A percentile compares a stretch with the other conserved stretches of the same genome.
Conservation (phyloP, 1,140 invertebrate species). For the Hylaeus anthracinus region DNA sequence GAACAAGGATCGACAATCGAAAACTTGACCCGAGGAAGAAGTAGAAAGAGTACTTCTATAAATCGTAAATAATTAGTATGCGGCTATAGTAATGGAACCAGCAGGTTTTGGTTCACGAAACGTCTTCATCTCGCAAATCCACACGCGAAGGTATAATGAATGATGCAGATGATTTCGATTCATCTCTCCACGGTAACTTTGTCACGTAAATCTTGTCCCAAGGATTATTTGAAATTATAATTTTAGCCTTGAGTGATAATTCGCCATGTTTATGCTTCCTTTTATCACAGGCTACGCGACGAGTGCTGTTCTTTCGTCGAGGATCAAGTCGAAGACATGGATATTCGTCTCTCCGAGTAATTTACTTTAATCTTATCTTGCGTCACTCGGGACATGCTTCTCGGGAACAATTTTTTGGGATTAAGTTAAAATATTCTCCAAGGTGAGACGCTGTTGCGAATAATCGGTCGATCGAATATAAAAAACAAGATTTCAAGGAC, state of each 20-base stretch:
- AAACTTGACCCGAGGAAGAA: conserved; percentile 4
- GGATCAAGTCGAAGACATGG: not conserved
- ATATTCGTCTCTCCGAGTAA: conserved; percentile 2
- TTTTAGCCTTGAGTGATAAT: conserved; percentile 25
- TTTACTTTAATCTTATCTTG: conserved; percentile 14
- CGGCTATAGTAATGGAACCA: conserved; percentile 20
- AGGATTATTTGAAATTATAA: conserved; percentile 35
- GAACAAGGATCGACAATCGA: not conserved
- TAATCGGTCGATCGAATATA: conserved; percentile 1
- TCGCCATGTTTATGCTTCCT: not conserved
- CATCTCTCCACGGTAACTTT: not conserved
- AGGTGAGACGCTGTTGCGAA: not conserved
- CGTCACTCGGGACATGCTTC: not conserved
- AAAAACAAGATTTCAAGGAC: conserved; percentile 2
- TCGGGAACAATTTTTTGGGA: not conserved
- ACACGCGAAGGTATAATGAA: not conserved
- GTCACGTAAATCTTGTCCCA: not conserved
- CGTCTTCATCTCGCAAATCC: not conserved
- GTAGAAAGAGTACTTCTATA: conserved; percentile 27
- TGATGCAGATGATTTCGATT: not conserved
- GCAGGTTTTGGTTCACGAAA: conserved; percentile 15
- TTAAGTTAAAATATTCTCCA: not conserved
- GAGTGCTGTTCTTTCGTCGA: not conserved
- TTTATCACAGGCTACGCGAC: not conserved
- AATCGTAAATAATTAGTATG: conserved; percentile 17